A percentile compares a stretch with the other conserved stretches of the same genome.
Evolutionary conservation across 1,140 invertebrate genomes (phyloP).

Genomic region (Leguminivora glycinivorella): DNA sequence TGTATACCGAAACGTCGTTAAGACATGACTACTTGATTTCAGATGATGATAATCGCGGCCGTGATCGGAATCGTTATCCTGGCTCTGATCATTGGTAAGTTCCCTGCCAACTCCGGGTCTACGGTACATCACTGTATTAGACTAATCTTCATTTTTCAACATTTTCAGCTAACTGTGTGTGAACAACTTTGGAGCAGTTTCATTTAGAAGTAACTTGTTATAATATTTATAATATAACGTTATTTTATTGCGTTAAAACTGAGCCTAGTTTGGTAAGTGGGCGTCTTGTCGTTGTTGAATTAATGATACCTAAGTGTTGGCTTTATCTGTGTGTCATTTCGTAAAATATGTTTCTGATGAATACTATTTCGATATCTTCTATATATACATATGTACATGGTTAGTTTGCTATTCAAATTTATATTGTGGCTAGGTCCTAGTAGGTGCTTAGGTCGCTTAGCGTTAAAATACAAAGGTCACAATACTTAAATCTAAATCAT

Average conservation of each 20-base stretch:
- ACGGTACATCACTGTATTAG: slow-evolving; percentile 47
- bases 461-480: neutral
- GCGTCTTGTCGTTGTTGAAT: slow-evolving; percentile 55
- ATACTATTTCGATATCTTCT: slow-evolving; percentile 43
- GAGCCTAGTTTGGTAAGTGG: slow-evolving; percentile 70
- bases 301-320: slow-evolving; percentile 59
- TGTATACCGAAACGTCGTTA: slow-evolving; percentile 18
- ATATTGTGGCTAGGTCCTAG: too few species aligned
- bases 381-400: slow-evolving; percentile 29
- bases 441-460: neutral
- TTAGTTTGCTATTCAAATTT: slow-evolving; percentile 15
- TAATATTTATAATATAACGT: slow-evolving; percentile 72
- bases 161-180: slow-evolving; percentile 87
- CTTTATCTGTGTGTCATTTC: slow-evolving; percentile 70
- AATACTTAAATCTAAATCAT: too few species aligned
- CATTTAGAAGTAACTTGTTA: slow-evolving; percentile 74
- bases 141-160: slow-evolving; percentile 74
- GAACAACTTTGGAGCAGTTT: slow-evolving; percentile 79
- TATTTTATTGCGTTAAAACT: slow-evolving; percentile 63
- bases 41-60: slow-evolving; percentile 97
- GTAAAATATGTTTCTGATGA: slow-evolving; percentile 55
- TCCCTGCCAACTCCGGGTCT: slow-evolving; percentile 24
- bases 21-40: slow-evolving; percentile 52
- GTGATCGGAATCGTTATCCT: slow-evolving; percentile 92
- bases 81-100: slow-evolving; percentile 94